Percentiles rank a stretch among this genome's conserved stretches.
These are phyloP conservation scores for Orchesella flavescens DNA, from an alignment of 2,888 invertebrate genomes.

Conservation along the genomic window DNA sequence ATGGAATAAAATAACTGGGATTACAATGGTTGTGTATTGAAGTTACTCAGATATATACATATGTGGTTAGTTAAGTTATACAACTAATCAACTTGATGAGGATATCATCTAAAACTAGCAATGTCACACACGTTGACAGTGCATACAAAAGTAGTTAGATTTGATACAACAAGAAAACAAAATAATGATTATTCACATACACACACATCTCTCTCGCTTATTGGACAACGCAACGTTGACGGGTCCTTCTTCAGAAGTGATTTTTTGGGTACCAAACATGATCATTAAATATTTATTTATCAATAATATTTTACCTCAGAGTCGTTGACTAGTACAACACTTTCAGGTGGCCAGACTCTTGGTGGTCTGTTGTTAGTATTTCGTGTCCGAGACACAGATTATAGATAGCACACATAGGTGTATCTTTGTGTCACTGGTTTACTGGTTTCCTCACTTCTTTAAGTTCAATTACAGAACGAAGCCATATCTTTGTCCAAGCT, in stretches of 20 bases:
- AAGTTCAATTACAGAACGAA: too few species aligned
- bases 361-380: conserved; percentile 44
- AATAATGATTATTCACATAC: too few species aligned
- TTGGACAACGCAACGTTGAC: background rate
- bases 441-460: too few species aligned
- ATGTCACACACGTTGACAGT: background rate
- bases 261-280: background rate
- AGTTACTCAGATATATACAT: too few species aligned
- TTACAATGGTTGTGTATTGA: too few species aligned
- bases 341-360: conserved; percentile 37
- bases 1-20: too few species aligned
- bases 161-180: too few species aligned
- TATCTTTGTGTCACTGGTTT: too few species aligned
- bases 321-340: background rate
- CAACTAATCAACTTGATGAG: background rate
- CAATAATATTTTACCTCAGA: conserved; percentile 28
- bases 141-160: too few species aligned
- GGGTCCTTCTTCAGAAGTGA: background rate
- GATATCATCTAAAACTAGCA: background rate
- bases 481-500: background rate
- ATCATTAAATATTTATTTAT: conserved; percentile 18
- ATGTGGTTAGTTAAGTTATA: too few species aligned
- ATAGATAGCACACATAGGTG: background rate
- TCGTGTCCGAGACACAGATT: conserved; percentile 1
- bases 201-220: too few species aligned